These are phyloP conservation scores for Drosophila mojavensis DNA, from an alignment of 1,140 invertebrate species.

Conservation along the genomic window DNA sequence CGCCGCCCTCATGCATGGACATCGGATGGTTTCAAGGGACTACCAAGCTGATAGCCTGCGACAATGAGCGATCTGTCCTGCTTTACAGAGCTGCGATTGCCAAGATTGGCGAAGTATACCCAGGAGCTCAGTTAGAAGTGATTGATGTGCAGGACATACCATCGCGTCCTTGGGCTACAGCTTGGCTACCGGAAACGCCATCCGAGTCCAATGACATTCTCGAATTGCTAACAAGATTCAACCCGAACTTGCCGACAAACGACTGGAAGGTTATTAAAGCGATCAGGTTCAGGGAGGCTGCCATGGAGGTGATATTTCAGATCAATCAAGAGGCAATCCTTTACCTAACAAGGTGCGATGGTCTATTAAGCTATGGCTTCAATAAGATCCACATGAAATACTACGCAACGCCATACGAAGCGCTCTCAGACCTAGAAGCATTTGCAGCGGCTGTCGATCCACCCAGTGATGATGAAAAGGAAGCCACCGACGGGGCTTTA, in stretches of 20 bases:
- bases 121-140: slow-evolving; percentile 24
- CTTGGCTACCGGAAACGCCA: slow-evolving; percentile 21
- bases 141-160: slow-evolving; percentile 28
- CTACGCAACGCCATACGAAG: slow-evolving; percentile 4
- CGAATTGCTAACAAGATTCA: slow-evolving; percentile 2
- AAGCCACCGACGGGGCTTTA: neutral
- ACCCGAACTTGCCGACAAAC: slow-evolving; percentile 1
- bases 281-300: slow-evolving; percentile 1
- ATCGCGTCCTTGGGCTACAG: slow-evolving; percentile 16
- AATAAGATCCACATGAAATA: slow-evolving; percentile 22
- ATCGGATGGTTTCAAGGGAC: slow-evolving; percentile 28
- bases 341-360: slow-evolving; percentile 8
- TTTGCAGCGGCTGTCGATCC: slow-evolving; percentile 30
- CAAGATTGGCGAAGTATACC: slow-evolving; percentile 18
- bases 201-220: slow-evolving; percentile 12
- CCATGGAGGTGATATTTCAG: slow-evolving; percentile 23
- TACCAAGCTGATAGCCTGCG: slow-evolving; percentile 27
- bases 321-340: slow-evolving; percentile 7
- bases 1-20: slow-evolving; percentile 19
- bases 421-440: slow-evolving; percentile 21
- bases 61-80: slow-evolving; percentile 16
- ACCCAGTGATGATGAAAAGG: slow-evolving; percentile 15
- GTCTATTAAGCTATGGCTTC: slow-evolving; percentile 12
- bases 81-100: slow-evolving; percentile 17
- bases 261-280: slow-evolving; percentile 31